Evolutionary conservation across 2,113 vertebrate species (phyloP).

Genomic region (Pan paniscus): DNA sequence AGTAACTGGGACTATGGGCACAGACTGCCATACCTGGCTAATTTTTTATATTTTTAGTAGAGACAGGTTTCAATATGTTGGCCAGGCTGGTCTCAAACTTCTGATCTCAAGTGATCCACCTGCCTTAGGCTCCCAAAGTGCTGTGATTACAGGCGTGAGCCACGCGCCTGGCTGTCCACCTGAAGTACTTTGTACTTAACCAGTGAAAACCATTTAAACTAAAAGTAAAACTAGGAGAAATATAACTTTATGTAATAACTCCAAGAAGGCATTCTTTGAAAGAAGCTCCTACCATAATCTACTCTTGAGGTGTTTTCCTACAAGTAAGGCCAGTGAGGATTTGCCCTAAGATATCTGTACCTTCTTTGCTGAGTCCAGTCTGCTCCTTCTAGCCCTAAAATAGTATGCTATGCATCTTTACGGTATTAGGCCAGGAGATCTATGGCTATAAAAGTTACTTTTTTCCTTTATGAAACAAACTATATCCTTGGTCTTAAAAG

Average conservation of each 20-base stretch:
- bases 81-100: no score
- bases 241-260: not conserved
- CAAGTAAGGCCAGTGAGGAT: not conserved
- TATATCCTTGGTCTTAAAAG: constrained; percentile 16
- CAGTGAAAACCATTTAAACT: constrained; percentile 12
- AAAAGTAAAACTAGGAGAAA: not conserved
- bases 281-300: not conserved
- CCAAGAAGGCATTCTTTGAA: not conserved
- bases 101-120: no score
- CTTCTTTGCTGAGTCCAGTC: not conserved
- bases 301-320: constrained; percentile 18
- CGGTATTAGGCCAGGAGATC: not conserved
- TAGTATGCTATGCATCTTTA: not conserved
- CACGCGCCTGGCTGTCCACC: no score
- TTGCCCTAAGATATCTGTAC: not conserved
- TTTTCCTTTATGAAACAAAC: not conserved
- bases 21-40: no score
- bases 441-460: not conserved
- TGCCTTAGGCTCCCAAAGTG: no score
- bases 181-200: not conserved
- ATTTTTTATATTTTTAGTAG: no score
- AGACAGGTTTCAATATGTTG: no score
- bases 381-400: not conserved
- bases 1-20: no score
- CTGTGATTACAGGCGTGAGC: no score